phyloP scores from a whole-genome alignment of 2,797 vertebrate species.

The Urosaurus nigricauda region DNA sequence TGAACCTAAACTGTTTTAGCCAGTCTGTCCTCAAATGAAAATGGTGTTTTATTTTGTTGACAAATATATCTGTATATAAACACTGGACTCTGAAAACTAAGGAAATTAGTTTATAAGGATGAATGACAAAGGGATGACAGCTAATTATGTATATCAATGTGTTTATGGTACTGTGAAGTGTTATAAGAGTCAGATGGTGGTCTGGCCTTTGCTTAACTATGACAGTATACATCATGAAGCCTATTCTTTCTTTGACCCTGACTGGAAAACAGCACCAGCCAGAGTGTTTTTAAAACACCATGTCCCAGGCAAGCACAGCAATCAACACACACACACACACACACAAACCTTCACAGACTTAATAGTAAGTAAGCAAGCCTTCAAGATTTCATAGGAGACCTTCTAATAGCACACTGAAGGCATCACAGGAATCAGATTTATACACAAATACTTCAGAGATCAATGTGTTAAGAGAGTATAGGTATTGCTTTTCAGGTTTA shows the following conservation, averaged over 20 bases:
- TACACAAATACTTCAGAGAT: constrained; percentile 52
- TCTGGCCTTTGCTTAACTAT: neutral
- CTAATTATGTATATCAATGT: neutral
- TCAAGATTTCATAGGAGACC: constrained; percentile 46
- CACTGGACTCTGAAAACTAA: too few relatives aligned
- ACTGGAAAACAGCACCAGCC: constrained; percentile 21
- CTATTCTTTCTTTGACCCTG: constrained; percentile 8
- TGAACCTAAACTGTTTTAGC: neutral
- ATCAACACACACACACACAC: constrained; percentile 6
- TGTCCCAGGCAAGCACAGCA: constrained; percentile 32
- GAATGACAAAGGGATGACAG: neutral
- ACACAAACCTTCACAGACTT: constrained; percentile 24
- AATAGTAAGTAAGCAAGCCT: constrained; percentile 32
- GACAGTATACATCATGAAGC: constrained; percentile 2
- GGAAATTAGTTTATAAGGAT: neutral
- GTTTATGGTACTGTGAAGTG: neutral
- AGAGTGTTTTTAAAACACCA: neutral
- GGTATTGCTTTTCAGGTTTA: constrained; percentile 69
- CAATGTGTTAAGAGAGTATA: constrained; percentile 54
- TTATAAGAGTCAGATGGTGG: neutral
- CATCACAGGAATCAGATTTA: constrained; percentile 58
- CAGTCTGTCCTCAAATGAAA: neutral
- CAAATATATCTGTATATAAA: neutral
- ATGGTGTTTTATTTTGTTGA: constrained; percentile 2
- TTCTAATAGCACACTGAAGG: constrained; percentile 32